Percentiles rank a stretch among this genome's conserved stretches.
phyloP scores from a whole-genome alignment of 1,140 invertebrate species.

The Halictus rubicundus region DNA sequence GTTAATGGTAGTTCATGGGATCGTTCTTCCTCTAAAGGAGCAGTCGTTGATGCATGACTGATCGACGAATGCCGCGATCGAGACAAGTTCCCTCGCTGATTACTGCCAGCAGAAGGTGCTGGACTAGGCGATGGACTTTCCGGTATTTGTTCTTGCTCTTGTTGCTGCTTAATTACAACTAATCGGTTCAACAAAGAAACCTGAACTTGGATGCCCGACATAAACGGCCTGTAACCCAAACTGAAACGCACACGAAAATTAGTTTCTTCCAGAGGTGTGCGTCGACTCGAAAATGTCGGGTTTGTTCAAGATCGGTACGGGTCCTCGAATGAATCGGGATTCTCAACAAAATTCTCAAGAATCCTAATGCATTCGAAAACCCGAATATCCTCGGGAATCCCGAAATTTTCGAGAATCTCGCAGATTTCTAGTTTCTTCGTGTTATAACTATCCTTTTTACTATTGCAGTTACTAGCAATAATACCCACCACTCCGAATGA shows the following conservation, averaged over 20 bases:
- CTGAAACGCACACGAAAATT: conserved; percentile 60
- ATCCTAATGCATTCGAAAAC: too few relatives aligned
- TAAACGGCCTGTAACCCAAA: conserved; percentile 81
- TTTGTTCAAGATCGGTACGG: too few relatives aligned
- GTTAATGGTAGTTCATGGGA: conserved; percentile 61
- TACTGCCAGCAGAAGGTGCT: conserved; percentile 71
- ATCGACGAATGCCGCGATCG: conserved; percentile 75
- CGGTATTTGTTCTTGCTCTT: conserved; percentile 73
- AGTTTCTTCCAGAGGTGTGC: neutral
- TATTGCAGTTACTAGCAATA: neutral
- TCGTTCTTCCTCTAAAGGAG: conserved; percentile 71
- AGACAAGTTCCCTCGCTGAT: conserved; percentile 70
- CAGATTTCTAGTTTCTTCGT: too few relatives aligned
- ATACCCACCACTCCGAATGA: conserved; percentile 83
- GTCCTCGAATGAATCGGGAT: too few relatives aligned
- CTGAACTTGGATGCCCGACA: conserved; percentile 83
- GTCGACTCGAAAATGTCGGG: neutral
- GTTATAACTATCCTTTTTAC: too few relatives aligned
- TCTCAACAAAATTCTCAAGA: too few relatives aligned
- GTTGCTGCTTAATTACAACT: conserved; percentile 77
- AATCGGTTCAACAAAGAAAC: conserved; percentile 81
- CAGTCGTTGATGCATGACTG: conserved; percentile 73
- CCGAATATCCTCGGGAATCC: too few relatives aligned
- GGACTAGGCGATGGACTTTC: conserved; percentile 76
- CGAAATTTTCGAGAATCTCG: too few relatives aligned